These are phyloP conservation scores for Sphenodon punctatus DNA, from an alignment of 2,797 vertebrate species.

Conservation along the genomic window DNA sequence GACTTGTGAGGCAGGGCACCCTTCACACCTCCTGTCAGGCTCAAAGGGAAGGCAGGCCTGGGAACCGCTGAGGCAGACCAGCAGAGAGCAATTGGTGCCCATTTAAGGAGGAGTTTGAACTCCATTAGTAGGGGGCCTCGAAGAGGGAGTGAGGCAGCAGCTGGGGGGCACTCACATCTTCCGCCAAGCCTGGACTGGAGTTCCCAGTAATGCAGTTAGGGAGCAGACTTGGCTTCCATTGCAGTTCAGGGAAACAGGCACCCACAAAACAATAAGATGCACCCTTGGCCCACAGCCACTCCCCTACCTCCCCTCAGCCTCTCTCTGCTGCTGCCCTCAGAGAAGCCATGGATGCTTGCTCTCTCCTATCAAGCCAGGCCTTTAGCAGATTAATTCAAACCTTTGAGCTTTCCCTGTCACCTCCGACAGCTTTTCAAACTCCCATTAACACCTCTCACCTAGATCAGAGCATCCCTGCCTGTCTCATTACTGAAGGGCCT, in stretches of 20 bases:
- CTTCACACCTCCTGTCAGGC: not conserved
- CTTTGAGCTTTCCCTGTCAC: not conserved
- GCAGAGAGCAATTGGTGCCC: conserved; percentile 13
- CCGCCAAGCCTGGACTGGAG: no score
- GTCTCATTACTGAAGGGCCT: not conserved
- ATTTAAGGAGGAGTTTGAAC: conserved; percentile 27
- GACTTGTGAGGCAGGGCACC: conserved; percentile 1
- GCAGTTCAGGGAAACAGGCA: no score
- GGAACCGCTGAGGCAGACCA: not conserved
- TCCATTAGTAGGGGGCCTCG: conserved; percentile 10
- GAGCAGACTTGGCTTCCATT: no score
- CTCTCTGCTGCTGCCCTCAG: no score
- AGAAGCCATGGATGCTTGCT: not conserved
- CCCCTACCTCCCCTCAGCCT: no score
- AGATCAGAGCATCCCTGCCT: not conserved
- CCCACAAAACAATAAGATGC: no score
- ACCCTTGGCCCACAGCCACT: no score
- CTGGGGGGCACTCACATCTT: no score
- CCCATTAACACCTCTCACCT: conserved; percentile 10
- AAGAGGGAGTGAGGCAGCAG: conserved; percentile 3
- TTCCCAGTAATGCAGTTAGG: no score
- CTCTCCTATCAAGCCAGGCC: not conserved
- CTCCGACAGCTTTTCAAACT: not conserved
- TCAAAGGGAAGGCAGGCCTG: not conserved
- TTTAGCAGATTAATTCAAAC: not conserved